Evolutionary conservation across 2,888 invertebrate genomes (phyloP).

Genomic region (Agrotis ipsilon): DNA sequence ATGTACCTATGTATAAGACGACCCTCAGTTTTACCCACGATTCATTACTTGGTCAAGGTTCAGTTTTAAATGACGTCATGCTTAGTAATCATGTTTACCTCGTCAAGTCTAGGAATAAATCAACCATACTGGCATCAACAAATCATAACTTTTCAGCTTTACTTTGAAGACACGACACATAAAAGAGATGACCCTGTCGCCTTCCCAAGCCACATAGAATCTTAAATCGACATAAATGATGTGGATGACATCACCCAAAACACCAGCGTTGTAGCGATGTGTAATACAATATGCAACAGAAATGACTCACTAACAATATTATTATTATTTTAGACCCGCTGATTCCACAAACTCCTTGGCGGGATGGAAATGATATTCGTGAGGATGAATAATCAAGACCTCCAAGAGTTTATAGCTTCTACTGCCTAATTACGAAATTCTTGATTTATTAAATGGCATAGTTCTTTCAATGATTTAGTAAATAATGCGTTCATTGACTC

Average conservation of each 20-base stretch:
- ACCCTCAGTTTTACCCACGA: slow-evolving; percentile 51
- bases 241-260: slow-evolving; percentile 77
- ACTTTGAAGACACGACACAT: slow-evolving; percentile 27
- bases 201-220: slow-evolving; percentile 26
- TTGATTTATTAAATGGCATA: slow-evolving; percentile 19
- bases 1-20: slow-evolving; percentile 28
- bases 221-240: slow-evolving; percentile 53
- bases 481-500: slow-evolving; percentile 49
- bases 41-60: slow-evolving; percentile 67
- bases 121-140: slow-evolving; percentile 27
- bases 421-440: not conserved
- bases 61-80: slow-evolving; percentile 54
- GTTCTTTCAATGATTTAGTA: slow-evolving; percentile 10
- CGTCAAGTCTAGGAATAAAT: slow-evolving; percentile 45
- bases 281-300: slow-evolving; percentile 80
- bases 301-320: slow-evolving; percentile 77
- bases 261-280: slow-evolving; percentile 71
- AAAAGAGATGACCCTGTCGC: slow-evolving; percentile 8
- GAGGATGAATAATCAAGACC: slow-evolving; percentile 39
- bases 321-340: slow-evolving; percentile 42
- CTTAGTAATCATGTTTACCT: slow-evolving; percentile 54
- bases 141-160: slow-evolving; percentile 21
- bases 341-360: slow-evolving; percentile 56
- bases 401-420: slow-evolving; percentile 1
- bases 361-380: slow-evolving; percentile 53